Conservation (phyloP, 2,888 invertebrate species). For the Latrodectus hesperus region DNA sequence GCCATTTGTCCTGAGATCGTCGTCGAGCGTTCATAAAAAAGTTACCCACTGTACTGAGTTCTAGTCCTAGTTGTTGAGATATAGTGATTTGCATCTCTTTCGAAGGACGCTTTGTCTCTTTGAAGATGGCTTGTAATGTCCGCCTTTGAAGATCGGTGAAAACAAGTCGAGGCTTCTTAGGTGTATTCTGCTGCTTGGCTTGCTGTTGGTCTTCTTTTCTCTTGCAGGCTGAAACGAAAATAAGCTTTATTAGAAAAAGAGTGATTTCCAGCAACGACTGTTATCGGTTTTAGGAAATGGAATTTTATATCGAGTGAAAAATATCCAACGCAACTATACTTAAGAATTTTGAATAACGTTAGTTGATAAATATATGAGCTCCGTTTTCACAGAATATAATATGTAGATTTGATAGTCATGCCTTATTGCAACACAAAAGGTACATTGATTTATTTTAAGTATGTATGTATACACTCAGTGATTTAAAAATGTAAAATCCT, state of each 20-base stretch:
- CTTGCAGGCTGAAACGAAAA: constrained; percentile 85
- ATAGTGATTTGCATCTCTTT: constrained; percentile 99
- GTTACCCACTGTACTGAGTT: constrained; percentile 98
- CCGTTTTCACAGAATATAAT: too few species aligned
- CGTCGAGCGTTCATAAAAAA: constrained; percentile 99
- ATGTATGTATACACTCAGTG: too few species aligned
- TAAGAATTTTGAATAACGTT: too few species aligned
- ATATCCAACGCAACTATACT: too few species aligned
- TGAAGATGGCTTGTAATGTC: constrained; percentile 99
- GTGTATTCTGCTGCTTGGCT: constrained; percentile 78
- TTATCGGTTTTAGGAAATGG: too few species aligned
- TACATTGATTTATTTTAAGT: too few species aligned
- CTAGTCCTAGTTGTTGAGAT: constrained; percentile 95
- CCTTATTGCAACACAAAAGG: too few species aligned
- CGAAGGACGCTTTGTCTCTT: constrained; percentile 99
- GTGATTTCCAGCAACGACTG: too few species aligned
- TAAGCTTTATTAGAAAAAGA: not conserved
- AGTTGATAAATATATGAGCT: too few species aligned
- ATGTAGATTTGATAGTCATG: too few species aligned
- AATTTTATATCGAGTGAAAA: too few species aligned
- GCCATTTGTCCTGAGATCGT: constrained; percentile 93
- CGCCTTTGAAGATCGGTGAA: constrained; percentile 99
- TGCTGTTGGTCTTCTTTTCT: constrained; percentile 87
- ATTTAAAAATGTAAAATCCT: too few species aligned
- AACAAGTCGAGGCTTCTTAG: constrained; percentile 99